phyloP scores from a whole-genome alignment of 35 echinoderm and acorn worm species.

The Stichopus chloronotus region DNA sequence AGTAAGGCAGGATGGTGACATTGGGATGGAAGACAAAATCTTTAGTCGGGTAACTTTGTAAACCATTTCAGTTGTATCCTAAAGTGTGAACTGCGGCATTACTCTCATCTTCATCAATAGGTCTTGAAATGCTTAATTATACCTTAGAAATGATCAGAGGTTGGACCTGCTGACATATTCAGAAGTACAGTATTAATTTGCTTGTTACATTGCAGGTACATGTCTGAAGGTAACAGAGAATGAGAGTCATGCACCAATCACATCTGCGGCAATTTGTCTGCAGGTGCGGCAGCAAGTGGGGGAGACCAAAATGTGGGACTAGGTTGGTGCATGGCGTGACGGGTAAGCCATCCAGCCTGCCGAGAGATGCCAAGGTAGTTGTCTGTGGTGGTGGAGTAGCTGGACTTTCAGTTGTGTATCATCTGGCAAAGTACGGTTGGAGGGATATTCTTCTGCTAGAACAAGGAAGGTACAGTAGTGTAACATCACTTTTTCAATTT shows the following conservation, averaged over 20 bases:
- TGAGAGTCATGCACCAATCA: constrained; percentile 20
- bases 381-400: constrained; percentile 89
- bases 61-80: too few relatives aligned
- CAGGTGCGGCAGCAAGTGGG: background rate
- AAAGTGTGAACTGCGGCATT: too few relatives aligned
- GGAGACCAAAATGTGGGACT: background rate
- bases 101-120: too few relatives aligned
- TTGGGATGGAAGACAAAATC: too few relatives aligned
- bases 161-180: too few relatives aligned
- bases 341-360: constrained; percentile 13
- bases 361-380: constrained; percentile 78
- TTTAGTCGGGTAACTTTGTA: too few relatives aligned
- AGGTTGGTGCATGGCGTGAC: background rate
- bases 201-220: background rate
- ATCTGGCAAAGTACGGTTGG: constrained; percentile 91
- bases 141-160: too few relatives aligned
- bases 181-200: background rate
- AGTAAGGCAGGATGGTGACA: too few relatives aligned
- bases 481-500: background rate
- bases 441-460: constrained; percentile 83
- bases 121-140: too few relatives aligned
- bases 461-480: constrained; percentile 81
- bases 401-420: constrained; percentile 86
- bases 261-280: constrained; percentile 38
- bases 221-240: background rate